Conservation (phyloP, 1,140 invertebrate genomes). For the Saccostrea glomerata region DNA sequence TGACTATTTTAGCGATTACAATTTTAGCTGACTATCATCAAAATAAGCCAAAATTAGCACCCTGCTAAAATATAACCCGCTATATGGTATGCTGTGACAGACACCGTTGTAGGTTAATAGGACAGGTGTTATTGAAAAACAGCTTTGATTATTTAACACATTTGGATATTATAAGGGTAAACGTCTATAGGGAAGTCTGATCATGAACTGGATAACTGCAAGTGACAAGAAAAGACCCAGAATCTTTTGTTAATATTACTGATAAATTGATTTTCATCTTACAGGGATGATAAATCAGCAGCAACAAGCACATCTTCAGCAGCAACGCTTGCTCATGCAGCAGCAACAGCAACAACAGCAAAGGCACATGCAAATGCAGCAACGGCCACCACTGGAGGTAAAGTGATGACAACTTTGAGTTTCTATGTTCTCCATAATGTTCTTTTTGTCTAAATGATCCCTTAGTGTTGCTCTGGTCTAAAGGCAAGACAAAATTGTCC, state of each 20-base stretch:
- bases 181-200: neutral
- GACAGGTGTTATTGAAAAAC: neutral
- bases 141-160: neutral
- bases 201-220: neutral
- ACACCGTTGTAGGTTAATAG: neutral
- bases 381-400: slow-evolving; percentile 56
- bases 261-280: slow-evolving; percentile 2
- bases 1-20: too few species aligned
- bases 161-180: neutral
- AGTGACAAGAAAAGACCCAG: neutral
- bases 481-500: too few species aligned
- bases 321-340: slow-evolving; percentile 57
- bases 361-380: slow-evolving; percentile 54
- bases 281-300: slow-evolving; percentile 57
- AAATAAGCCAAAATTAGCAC: too few species aligned
- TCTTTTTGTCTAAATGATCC: too few species aligned
- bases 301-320: slow-evolving; percentile 60
- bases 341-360: slow-evolving; percentile 57
- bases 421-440: neutral
- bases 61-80: too few species aligned
- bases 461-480: too few species aligned
- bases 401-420: neutral
- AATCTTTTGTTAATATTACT: too few species aligned
- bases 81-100: too few species aligned
- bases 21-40: too few species aligned